A percentile compares a stretch with the other conserved stretches of the same genome.
These are phyloP conservation scores for Bolborhynchus lineola DNA, from an alignment of 2,113 vertebrate genomes.

Conservation along the genomic window DNA sequence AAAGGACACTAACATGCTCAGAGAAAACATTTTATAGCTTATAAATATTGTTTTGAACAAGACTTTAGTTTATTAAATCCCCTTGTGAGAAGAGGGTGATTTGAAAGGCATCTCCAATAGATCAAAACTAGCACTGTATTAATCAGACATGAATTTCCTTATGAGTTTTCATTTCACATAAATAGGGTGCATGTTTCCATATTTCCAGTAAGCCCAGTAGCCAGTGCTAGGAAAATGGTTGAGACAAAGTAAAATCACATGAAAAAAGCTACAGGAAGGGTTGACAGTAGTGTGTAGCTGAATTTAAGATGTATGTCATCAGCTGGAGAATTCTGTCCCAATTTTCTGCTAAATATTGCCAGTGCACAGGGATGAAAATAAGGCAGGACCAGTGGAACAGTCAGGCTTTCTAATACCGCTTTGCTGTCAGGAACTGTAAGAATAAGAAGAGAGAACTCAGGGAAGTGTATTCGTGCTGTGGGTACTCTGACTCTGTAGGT, in stretches of 20 bases:
- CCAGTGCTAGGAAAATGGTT: not conserved
- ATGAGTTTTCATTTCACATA: not conserved
- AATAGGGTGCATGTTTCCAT: not conserved
- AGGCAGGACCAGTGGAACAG: not conserved
- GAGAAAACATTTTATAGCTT: not conserved
- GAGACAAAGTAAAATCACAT: not conserved
- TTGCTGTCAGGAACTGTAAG: not conserved
- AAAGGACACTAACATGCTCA: not conserved
- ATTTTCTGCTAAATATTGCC: not conserved
- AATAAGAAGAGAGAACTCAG: not conserved
- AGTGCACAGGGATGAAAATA: not conserved
- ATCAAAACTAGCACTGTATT: not conserved
- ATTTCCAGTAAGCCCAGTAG: not conserved
- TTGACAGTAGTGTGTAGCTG: not conserved
- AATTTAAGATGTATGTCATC: not conserved
- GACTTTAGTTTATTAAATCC: not conserved
- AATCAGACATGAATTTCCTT: not conserved
- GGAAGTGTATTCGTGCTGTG: not conserved
- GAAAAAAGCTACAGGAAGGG: not conserved
- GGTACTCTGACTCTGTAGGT: not conserved
- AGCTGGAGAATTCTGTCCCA: not conserved
- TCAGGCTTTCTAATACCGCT: not conserved
- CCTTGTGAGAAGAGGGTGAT: not conserved
- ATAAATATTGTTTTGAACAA: not conserved
- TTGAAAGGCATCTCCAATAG: not conserved